phyloP scores from a whole-genome alignment of 2,888 invertebrate species.

The Linnaemya tessellans region DNA sequence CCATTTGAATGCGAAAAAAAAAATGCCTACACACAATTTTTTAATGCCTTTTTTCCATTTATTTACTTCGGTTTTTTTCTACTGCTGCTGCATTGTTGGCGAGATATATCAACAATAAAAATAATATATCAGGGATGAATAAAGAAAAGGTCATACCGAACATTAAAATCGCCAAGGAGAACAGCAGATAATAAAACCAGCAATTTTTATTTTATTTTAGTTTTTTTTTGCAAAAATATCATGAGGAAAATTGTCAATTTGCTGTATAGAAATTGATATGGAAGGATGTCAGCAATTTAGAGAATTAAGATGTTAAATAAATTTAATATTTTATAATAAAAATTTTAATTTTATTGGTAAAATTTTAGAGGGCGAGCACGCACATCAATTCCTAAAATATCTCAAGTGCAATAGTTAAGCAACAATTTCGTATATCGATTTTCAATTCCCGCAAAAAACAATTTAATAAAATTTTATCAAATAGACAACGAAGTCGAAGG shows the following conservation, averaged over 20 bases:
- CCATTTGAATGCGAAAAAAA: conserved; percentile 38
- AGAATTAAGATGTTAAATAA: conserved; percentile 20
- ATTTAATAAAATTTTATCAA: no score
- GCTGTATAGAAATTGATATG: background rate
- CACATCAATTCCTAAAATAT: no score
- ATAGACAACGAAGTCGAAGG: no score
- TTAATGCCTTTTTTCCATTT: conserved; percentile 11
- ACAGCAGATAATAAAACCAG: conserved; percentile 19
- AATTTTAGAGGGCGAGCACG: no score
- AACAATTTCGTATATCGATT: no score
- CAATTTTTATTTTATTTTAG: background rate
- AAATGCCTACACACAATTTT: conserved; percentile 61
- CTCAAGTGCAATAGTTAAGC: no score
- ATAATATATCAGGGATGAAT: conserved; percentile 45
- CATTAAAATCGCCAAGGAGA: conserved; percentile 45
- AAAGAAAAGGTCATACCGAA: conserved; percentile 54
- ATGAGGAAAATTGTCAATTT: conserved; percentile 4
- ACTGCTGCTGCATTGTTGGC: conserved; percentile 24
- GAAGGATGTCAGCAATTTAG: conserved; percentile 9
- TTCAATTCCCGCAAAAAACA: no score
- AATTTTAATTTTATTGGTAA: no score
- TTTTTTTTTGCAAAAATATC: no score
- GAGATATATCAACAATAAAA: conserved; percentile 13
- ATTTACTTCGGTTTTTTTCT: conserved; percentile 33
- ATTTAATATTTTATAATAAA: background rate